A percentile compares a stretch with the other conserved stretches of the same genome.
phyloP scores from a whole-genome alignment of 2,888 invertebrate species.

The Notodonta dromedarius region DNA sequence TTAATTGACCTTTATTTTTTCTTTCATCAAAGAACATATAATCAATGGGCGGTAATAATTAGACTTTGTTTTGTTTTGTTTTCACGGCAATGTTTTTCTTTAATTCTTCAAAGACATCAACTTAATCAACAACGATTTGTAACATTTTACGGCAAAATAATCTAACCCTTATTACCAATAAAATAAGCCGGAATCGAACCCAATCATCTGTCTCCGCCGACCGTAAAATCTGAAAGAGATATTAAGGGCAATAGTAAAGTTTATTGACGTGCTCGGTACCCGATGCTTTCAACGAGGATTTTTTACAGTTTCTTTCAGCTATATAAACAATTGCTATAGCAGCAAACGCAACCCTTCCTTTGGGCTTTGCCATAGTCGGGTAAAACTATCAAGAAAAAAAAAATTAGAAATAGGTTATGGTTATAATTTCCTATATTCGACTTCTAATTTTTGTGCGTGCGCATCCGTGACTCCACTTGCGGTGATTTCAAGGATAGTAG shows the following conservation, averaged over 20 bases:
- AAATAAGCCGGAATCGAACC: slow-evolving; percentile 31
- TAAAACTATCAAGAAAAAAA: too few relatives aligned
- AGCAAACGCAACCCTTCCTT: too few relatives aligned
- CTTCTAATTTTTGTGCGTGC: too few relatives aligned
- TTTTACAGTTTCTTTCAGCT: slow-evolving; percentile 5
- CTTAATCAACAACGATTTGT: slow-evolving; percentile 37
- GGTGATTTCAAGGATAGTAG: too few relatives aligned
- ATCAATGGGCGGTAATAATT: too few relatives aligned
- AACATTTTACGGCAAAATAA: slow-evolving; percentile 17
- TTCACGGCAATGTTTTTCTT: background rate
- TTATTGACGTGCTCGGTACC: slow-evolving; percentile 33
- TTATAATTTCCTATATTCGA: too few relatives aligned
- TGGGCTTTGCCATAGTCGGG: too few relatives aligned
- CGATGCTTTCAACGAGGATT: background rate
- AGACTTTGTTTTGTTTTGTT: background rate
- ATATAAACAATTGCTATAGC: too few relatives aligned
- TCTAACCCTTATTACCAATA: slow-evolving; percentile 35
- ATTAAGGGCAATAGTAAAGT: slow-evolving; percentile 43
- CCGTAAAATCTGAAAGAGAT: slow-evolving; percentile 53
- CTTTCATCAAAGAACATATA: too few relatives aligned
- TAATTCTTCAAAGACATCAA: slow-evolving; percentile 19
- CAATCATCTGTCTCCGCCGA: slow-evolving; percentile 35
- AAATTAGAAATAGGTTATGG: too few relatives aligned
- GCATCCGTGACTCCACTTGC: too few relatives aligned
- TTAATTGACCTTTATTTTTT: too few relatives aligned